Conservation (phyloP, 2,797 vertebrate genomes). For the Acridotheres tristis region DNA sequence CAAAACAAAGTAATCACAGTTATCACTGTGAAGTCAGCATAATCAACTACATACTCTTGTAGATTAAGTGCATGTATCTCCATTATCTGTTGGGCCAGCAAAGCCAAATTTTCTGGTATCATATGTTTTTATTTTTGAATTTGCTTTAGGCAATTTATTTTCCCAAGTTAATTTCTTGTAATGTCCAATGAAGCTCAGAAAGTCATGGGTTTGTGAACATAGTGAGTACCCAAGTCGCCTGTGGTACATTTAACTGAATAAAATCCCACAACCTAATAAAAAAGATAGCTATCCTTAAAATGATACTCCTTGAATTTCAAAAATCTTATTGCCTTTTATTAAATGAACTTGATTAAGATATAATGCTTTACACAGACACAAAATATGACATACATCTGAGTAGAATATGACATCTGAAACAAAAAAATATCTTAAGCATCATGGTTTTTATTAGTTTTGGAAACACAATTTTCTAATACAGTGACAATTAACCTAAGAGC, state of each 20-base stretch:
- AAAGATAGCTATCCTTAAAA: background rate
- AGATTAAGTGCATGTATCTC: background rate
- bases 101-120: background rate
- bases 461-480: background rate
- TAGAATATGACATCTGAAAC: background rate
- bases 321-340: background rate
- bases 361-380: background rate
- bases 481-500: background rate
- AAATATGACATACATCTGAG: background rate
- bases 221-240: background rate
- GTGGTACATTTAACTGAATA: background rate
- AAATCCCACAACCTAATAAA: background rate
- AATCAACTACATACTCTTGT: background rate
- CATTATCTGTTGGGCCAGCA: background rate
- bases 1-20: background rate
- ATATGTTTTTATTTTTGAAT: background rate
- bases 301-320: background rate
- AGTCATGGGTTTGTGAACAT: background rate
- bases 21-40: background rate
- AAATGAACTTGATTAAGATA: background rate
- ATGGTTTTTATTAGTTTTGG: background rate
- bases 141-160: background rate
- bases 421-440: background rate
- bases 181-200: background rate
- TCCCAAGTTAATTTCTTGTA: background rate